These are phyloP conservation scores for Aleadryas rufinucha DNA, from an alignment of 2,113 vertebrate species.

Conservation along the genomic window DNA sequence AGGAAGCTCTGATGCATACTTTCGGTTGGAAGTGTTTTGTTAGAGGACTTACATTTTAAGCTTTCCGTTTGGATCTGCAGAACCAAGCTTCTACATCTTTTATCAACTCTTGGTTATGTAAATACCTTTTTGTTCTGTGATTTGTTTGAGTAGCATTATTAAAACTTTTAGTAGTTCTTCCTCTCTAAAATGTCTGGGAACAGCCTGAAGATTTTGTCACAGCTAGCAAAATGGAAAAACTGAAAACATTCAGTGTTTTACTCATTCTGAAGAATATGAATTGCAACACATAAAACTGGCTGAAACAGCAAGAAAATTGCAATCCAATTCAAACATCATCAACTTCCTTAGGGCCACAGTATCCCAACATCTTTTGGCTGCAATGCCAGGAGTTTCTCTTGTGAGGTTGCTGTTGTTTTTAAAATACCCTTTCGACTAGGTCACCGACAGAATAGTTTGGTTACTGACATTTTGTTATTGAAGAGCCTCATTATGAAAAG, in stretches of 20 bases:
- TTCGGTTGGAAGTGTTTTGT: not conserved
- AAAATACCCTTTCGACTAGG: not conserved
- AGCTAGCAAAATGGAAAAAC: not conserved
- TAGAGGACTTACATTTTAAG: not conserved
- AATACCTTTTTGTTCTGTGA: not conserved
- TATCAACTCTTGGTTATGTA: not conserved
- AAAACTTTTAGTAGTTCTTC: not conserved
- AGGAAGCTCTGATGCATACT: not conserved
- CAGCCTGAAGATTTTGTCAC: not conserved
- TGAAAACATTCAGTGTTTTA: not conserved
- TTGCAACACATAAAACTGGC: not conserved
- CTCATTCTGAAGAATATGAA: not conserved
- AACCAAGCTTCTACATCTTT: not conserved
- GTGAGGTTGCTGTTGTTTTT: not conserved
- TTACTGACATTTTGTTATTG: not conserved
- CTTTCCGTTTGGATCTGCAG: not conserved
- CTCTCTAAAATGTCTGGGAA: not conserved
- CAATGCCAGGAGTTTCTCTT: not conserved
- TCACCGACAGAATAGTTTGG: not conserved
- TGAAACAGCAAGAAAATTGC: not conserved
- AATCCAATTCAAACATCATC: not conserved
- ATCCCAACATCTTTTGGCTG: not conserved
- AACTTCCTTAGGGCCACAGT: not conserved
- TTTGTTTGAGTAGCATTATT: not conserved
- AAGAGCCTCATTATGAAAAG: not conserved